phyloP scores from a whole-genome alignment of 1,140 invertebrate species.

The Drosophila kepulauana region DNA sequence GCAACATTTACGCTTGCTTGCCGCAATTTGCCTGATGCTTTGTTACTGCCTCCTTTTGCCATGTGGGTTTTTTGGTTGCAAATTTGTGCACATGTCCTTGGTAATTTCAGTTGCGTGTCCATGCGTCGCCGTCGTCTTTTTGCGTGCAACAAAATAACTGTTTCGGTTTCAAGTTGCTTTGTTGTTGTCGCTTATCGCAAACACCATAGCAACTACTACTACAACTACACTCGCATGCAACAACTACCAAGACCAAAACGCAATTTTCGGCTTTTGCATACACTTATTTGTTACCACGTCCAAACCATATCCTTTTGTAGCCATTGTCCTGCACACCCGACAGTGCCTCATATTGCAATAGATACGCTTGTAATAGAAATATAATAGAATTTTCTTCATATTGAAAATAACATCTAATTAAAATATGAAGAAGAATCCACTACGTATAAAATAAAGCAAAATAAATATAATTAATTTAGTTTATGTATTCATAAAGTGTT shows the following conservation, averaged over 20 bases:
- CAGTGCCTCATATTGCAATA: background rate
- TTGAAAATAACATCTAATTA: background rate
- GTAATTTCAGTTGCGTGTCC: slow-evolving; percentile 74
- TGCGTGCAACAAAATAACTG: slow-evolving; percentile 74
- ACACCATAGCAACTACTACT: slow-evolving; percentile 51
- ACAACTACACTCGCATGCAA: too few relatives aligned
- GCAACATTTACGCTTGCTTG: slow-evolving; percentile 64
- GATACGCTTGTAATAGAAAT: background rate
- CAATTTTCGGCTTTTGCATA: slow-evolving; percentile 72
- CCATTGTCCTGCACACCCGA: slow-evolving; percentile 33
- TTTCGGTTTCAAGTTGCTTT: slow-evolving; percentile 51
- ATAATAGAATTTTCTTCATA: background rate
- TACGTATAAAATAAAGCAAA: too few relatives aligned
- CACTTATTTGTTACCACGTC: slow-evolving; percentile 46
- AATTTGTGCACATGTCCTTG: slow-evolving; percentile 59
- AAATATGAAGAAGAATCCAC: too few relatives aligned
- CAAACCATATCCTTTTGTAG: slow-evolving; percentile 23
- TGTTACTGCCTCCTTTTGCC: slow-evolving; percentile 24
- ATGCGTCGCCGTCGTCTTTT: slow-evolving; percentile 52
- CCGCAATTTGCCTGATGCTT: slow-evolving; percentile 41
- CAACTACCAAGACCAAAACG: slow-evolving; percentile 52
- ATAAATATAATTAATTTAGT: too few relatives aligned
- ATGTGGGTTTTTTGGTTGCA: slow-evolving; percentile 51
- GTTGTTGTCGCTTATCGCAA: slow-evolving; percentile 54
- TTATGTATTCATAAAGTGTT: too few relatives aligned